Percentiles rank a stretch among this genome's conserved stretches.
Conservation (phyloP, 2,797 vertebrate species). For the Poeciliopsis infans region DNA sequence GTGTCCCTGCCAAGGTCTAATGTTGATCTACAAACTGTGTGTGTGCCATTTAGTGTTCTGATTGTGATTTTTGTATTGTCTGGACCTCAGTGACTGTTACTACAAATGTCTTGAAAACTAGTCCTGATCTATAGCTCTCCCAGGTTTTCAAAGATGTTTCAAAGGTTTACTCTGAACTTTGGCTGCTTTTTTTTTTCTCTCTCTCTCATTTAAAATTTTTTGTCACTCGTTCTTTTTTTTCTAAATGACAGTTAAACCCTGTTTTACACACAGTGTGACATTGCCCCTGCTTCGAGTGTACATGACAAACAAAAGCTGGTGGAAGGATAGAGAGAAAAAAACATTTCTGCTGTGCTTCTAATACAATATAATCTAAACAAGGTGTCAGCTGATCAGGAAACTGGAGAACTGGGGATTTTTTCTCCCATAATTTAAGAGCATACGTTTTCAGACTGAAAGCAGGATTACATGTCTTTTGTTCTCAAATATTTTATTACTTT, state of each 20-base stretch:
- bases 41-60: constrained; percentile 25
- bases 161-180: not conserved
- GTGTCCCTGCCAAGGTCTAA: constrained; percentile 54
- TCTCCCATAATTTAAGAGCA: not conserved
- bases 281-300: not conserved
- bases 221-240: not conserved
- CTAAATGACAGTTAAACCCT: not conserved
- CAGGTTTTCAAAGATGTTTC: not conserved
- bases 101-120: not conserved
- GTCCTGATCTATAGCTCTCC: not conserved
- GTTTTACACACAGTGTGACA: not conserved
- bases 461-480: not conserved
- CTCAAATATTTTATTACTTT: no score
- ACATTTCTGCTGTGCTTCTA: not conserved
- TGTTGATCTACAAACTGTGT: constrained; percentile 34
- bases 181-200: not conserved
- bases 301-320: not conserved
- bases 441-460: not conserved
- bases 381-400: not conserved
- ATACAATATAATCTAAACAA: not conserved
- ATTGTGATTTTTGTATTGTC: constrained; percentile 17
- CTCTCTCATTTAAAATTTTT: not conserved
- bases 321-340: not conserved
- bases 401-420: not conserved
- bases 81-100: not conserved